Percentiles rank a stretch among this genome's conserved stretches.
phyloP scores from a whole-genome alignment of 2,113 vertebrate genomes.

The Mirza zaza region DNA sequence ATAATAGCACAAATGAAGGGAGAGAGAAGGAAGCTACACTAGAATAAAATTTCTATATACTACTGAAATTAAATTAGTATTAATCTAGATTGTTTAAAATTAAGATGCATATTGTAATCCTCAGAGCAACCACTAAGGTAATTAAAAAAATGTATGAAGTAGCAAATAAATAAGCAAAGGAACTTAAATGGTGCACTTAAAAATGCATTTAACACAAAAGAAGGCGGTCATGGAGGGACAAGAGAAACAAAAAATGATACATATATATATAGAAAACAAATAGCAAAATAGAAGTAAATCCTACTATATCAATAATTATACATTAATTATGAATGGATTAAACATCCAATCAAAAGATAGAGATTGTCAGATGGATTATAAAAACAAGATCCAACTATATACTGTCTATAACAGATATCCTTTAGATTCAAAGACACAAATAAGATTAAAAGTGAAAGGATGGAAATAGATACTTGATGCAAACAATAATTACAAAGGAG shows the following conservation, averaged over 20 bases:
- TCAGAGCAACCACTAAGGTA: background rate
- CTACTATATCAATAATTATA: background rate
- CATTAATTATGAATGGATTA: background rate
- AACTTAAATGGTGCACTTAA: background rate
- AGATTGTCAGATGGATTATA: background rate
- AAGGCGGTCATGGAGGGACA: background rate
- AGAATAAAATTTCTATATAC: background rate
- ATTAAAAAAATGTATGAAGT: background rate
- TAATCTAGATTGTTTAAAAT: background rate
- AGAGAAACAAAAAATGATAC: background rate
- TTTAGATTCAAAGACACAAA: background rate
- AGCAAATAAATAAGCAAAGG: background rate
- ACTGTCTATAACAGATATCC: background rate
- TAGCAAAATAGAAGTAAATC: background rate
- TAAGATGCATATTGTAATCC: background rate
- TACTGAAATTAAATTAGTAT: background rate
- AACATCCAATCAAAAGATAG: background rate
- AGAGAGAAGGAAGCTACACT: background rate
- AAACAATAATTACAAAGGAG: background rate
- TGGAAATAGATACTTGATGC: background rate
- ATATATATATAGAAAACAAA: background rate
- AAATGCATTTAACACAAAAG: background rate
- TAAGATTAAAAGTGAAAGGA: background rate
- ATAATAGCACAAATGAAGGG: background rate
- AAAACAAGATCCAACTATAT: background rate